These are phyloP conservation scores for Antheraea mylitta DNA, from an alignment of 1,140 invertebrate genomes.

Conservation along the genomic window DNA sequence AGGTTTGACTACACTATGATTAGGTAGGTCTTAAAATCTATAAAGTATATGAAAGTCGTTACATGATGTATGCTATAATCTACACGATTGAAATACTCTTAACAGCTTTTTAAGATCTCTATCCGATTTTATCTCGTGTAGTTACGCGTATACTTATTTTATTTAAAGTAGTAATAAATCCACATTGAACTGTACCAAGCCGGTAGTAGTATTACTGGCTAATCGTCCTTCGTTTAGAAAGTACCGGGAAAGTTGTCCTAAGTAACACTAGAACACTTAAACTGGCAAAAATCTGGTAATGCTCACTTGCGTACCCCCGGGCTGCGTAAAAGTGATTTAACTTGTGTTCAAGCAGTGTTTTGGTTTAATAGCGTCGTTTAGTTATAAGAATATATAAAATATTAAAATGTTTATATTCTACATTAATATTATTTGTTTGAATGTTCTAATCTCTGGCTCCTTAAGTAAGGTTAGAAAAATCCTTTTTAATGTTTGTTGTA, in stretches of 20 bases:
- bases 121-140: too few species aligned
- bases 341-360: not conserved
- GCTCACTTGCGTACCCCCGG: conserved; percentile 34
- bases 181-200: not conserved
- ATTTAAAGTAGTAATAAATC: not conserved
- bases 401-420: not conserved
- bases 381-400: not conserved
- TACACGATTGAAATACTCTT: too few species aligned
- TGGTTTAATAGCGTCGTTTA: not conserved
- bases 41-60: too few species aligned
- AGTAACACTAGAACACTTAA: conserved; percentile 53
- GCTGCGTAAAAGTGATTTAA: conserved; percentile 8
- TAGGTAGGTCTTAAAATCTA: too few species aligned
- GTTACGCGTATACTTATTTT: not conserved
- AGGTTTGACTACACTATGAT: too few species aligned
- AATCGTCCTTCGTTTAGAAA: conserved; percentile 68
- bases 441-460: too few species aligned
- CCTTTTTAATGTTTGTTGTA: too few species aligned
- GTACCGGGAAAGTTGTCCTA: conserved; percentile 60
- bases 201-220: conserved; percentile 31
- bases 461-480: too few species aligned
- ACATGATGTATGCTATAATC: too few species aligned
- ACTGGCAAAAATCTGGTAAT: conserved; percentile 63
- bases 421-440: too few species aligned
- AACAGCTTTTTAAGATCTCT: too few species aligned